Evolutionary conservation across 1,140 invertebrate species (phyloP).

Genomic region (Macrobrachium rosenbergii): DNA sequence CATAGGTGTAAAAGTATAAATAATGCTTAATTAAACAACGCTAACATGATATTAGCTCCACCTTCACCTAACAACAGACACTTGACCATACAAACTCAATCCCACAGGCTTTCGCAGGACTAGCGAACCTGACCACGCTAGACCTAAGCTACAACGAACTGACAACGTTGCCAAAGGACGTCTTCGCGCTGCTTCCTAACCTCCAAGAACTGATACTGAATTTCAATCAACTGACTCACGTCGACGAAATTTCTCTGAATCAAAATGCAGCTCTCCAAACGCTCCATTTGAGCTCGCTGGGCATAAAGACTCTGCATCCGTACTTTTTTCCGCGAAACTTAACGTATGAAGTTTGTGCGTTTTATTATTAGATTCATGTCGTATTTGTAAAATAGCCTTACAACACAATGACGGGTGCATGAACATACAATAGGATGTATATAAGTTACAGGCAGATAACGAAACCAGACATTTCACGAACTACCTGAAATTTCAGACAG

Average conservation of each 20-base stretch:
- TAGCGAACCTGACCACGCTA: constrained; percentile 31
- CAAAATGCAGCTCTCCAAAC: neutral
- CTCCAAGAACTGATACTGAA: constrained; percentile 6
- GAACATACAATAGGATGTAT: neutral
- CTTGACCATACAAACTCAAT: neutral
- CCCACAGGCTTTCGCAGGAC: constrained; percentile 27
- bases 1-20: neutral
- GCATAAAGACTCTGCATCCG: neutral
- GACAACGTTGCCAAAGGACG: neutral
- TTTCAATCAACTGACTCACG: constrained; percentile 7
- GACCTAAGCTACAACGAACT: constrained; percentile 49
- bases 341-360: constrained; percentile 3
- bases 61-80: neutral
- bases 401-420: neutral
- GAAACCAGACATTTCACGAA: too few relatives aligned
- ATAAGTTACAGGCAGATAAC: too few relatives aligned
- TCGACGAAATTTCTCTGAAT: neutral
- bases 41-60: neutral
- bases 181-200: neutral
- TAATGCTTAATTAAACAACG: neutral
- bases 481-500: too few relatives aligned
- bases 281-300: constrained; percentile 18
- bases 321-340: constrained; percentile 15
- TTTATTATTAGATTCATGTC: neutral
- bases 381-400: too few relatives aligned